Evolutionary conservation across 2,797 vertebrate species (phyloP).

Genomic region (Leuciscus waleckii): DNA sequence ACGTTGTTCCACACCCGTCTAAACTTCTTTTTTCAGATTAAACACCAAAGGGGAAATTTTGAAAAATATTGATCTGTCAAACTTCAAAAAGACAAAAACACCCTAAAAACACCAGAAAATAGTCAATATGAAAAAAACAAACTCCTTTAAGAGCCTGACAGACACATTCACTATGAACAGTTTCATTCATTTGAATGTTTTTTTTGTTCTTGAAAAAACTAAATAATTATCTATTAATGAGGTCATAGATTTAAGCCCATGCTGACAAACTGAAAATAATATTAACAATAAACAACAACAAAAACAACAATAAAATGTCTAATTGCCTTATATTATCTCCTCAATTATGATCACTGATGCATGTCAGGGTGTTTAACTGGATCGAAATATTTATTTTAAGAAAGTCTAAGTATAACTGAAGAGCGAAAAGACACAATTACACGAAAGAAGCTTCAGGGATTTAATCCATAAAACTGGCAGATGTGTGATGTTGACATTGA

Average conservation of each 20-base stretch:
- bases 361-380: neutral
- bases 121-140: too few species aligned
- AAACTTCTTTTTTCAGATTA: neutral
- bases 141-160: too few species aligned
- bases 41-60: neutral
- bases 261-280: neutral
- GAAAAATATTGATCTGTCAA: too few species aligned
- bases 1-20: neutral
- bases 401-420: neutral
- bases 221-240: neutral
- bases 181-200: neutral
- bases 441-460: too few species aligned
- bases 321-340: neutral
- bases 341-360: neutral
- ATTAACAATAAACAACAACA: neutral
- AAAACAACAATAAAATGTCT: neutral
- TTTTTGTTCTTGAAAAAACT: neutral
- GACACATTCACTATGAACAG: neutral
- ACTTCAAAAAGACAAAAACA: too few species aligned
- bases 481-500: neutral
- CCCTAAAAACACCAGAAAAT: too few species aligned
- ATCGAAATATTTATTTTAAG: neutral
- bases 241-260: neutral
- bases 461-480: neutral
- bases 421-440: neutral